Evolutionary conservation across 2,888 invertebrate genomes (phyloP), one percentile per base, ranked within the genome.

Genomic region (Brachypterus glaber): DNA sequence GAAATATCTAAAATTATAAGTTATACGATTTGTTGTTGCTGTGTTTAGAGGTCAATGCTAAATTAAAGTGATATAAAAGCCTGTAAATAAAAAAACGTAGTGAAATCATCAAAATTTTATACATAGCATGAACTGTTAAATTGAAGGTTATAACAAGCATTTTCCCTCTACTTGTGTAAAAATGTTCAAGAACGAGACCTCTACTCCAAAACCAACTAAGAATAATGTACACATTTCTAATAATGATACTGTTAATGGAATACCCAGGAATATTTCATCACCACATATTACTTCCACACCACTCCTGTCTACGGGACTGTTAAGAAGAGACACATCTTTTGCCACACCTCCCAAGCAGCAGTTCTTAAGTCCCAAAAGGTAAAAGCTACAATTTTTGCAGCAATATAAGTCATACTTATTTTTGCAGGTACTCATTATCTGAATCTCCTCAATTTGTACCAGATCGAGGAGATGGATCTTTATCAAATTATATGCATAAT

Each of bases 211-310:
- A 17, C 24, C 30, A 17, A 36, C 36, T 2, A 47, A 43, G 27
- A 42, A 18, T 9, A 39, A 30, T 24, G 15, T 45, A 13, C 30
- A 40, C 17, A 44, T 27, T 30, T 27, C 17, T 21, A 12, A 35
- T 11, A 44, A 46, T 26, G 48, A 47, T 4, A 39, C 43, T 8
- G 21, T 31, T n/a, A 45, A 50, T 35, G 48, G 47, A 8, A 33
- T 43, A 3, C 17, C 34, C 17, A 37, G 30, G 21, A 43, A 35
- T 18, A 40, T 45, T 36, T 13, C 40, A n/a, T 27, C 30, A 17
- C 53, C 53, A 12, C 47, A 51, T 47, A 43, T 51, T 29, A 55
- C 55, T 31, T 54, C 53, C 25, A 55, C 55, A 3, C 55, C 55
- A 15, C 39, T 50, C 29, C 35, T 33, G 5, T 27, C 30, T 18